Base-by-base conservation (phyloP, 2,797 vertebrate genomes). In the Novumbra hubbsi region DNA sequence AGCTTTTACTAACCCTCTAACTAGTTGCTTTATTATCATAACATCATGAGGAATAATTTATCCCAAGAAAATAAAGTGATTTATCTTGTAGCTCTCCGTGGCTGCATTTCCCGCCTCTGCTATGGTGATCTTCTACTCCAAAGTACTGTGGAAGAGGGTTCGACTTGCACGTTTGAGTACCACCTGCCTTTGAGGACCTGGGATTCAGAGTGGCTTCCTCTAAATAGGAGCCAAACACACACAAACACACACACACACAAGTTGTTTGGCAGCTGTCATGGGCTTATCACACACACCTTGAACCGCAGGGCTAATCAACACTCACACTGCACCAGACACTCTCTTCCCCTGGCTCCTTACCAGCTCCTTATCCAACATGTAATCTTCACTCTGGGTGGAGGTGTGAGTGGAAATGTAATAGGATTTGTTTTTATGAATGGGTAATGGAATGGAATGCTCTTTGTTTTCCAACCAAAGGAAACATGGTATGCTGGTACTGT, bases 211-310 rank as follows among this genome's bases (percentile, higher is more conserved):
- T 80, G 79, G 80, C 83, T 87, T 64, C 67, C 80, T 74, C 74
- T 81, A 75, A 83, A 87, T 81, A 71, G 77, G 81, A 80, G 73
- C 65, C 68, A 41, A n/a, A 24, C 30, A 14, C 68, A 78, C 76
- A 74, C 74, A 55, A 50, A 60, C 65, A 75, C 73, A 75, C 64
- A 77, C 68, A 73, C 76, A 73, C 50, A 82, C 73, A 69, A 89
- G 85, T 86, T 90, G 89, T 92, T 88, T 90, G 83, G 89, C 91
- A 93, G 90, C 92, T 92, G 90, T 90, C 85, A 87, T 77, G 73
- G 78, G 89, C 90, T 92, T 92, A 89, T 91, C 87, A 85, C 75
- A 73, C 77, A 83, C 86, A 89, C 85, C 74, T 86, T 79, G 73
- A 84, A 86, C 81, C 82, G 82, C 80, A 81, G 66, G 80, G 73